These are phyloP conservation scores for Cottoperca gobio DNA, from an alignment of 2,797 vertebrate genomes.

Conservation along the genomic window DNA sequence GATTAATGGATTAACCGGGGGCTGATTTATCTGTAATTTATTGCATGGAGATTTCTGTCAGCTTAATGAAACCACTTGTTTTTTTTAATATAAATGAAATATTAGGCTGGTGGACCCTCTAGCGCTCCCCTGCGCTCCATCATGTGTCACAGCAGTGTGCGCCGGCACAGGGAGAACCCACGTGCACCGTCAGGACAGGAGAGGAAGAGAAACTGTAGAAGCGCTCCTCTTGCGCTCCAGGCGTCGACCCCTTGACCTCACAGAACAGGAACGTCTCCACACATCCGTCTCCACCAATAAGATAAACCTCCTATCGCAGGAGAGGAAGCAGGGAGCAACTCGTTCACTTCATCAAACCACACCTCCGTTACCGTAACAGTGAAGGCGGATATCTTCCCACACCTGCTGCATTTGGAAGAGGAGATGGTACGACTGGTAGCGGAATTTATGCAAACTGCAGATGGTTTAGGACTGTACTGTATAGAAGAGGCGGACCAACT, in stretches of 20 bases:
- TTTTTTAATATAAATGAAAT: slow-evolving; percentile 1
- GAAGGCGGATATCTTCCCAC: too few species aligned
- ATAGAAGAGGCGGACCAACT: background rate
- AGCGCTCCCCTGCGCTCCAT: slow-evolving; percentile 29
- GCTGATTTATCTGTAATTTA: background rate
- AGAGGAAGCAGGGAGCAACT: slow-evolving; percentile 33
- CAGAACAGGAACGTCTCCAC: slow-evolving; percentile 19
- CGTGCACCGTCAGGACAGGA: too few species aligned
- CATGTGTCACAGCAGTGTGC: slow-evolving; percentile 4
- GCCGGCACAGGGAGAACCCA: too few species aligned
- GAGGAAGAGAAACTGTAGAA: slow-evolving; percentile 15
- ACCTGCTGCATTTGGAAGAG: slow-evolving; percentile 49
- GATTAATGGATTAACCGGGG: background rate
- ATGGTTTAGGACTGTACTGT: background rate
- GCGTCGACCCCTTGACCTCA: slow-evolving; percentile 54
- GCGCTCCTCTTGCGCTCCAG: slow-evolving; percentile 36
- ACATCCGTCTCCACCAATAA: slow-evolving; percentile 11
- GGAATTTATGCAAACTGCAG: slow-evolving; percentile 1
- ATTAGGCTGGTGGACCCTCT: background rate
- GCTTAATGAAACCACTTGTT: background rate
- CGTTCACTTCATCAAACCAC: slow-evolving; percentile 8
- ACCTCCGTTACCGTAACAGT: slow-evolving; percentile 15
- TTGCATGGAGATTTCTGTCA: background rate
- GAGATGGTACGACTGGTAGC: slow-evolving; percentile 14
- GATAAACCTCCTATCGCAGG: slow-evolving; percentile 10